Evolutionary conservation across 2,888 invertebrate species (phyloP).

Genomic region (Craniophora ligustri): DNA sequence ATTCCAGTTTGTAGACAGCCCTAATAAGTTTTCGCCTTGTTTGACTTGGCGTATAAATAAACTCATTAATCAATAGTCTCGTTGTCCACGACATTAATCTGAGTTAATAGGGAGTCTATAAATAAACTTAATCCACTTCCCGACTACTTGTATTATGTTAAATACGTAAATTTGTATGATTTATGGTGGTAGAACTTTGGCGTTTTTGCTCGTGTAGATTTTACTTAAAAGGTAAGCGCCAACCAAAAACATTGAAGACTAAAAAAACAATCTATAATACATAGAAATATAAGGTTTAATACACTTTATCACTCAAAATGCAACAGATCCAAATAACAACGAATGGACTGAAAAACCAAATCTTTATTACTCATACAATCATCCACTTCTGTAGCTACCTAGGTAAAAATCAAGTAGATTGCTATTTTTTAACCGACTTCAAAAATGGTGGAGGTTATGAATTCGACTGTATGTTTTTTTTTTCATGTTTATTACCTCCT

Average conservation of each 20-base stretch:
- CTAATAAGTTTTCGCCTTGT: constrained; percentile 54
- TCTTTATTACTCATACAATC: too few species aligned
- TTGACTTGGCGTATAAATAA: constrained; percentile 53
- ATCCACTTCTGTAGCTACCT: too few species aligned
- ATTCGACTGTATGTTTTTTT: too few species aligned
- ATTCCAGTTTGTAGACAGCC: constrained; percentile 27
- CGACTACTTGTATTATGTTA: constrained; percentile 19
- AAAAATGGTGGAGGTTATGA: too few species aligned
- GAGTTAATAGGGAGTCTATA: constrained; percentile 39
- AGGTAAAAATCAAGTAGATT: too few species aligned
- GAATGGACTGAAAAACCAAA: too few species aligned
- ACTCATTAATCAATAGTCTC: constrained; percentile 50
- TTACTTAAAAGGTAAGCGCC: neutral
- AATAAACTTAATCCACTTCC: constrained; percentile 32
- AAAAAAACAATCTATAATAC: too few species aligned
- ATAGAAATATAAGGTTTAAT: too few species aligned
- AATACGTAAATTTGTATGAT: constrained; percentile 27
- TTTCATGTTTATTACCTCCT: too few species aligned
- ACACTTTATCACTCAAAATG: too few species aligned
- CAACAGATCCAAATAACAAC: too few species aligned
- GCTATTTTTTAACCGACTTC: too few species aligned
- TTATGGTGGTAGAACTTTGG: constrained; percentile 18
- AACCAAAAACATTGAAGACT: neutral
- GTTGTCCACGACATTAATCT: constrained; percentile 52
- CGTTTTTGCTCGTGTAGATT: constrained; percentile 3